Evolutionary conservation across 30 jellyfish, hydroid and myxozoan species (phyloP).

Genomic region (Calvadosia cruxmelitensis): DNA sequence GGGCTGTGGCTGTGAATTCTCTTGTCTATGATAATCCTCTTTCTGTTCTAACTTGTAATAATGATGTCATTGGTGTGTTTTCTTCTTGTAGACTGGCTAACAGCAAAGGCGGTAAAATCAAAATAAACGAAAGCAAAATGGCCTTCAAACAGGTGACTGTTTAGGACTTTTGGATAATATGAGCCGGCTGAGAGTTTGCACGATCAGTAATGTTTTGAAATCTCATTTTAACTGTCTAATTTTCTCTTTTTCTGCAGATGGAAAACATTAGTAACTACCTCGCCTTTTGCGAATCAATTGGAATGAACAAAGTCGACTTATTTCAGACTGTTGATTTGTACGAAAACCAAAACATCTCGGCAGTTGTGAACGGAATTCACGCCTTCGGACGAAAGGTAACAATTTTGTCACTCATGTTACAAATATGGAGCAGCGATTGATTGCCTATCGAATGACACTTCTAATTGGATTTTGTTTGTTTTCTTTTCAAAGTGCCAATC

Average conservation of each 20-base stretch:
- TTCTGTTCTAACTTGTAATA: too few relatives aligned
- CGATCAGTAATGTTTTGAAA: not conserved
- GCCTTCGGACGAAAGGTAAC: conserved; percentile 87
- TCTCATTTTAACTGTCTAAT: too few relatives aligned
- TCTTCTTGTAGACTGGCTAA: not conserved
- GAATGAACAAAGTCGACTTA: conserved; percentile 43
- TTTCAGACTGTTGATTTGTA: conserved; percentile 95
- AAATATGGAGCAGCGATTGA: too few relatives aligned
- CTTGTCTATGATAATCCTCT: too few relatives aligned
- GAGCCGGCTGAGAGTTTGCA: not conserved
- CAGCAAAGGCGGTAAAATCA: conserved; percentile 31
- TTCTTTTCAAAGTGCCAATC: too few relatives aligned
- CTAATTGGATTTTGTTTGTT: too few relatives aligned
- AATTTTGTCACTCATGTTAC: not conserved
- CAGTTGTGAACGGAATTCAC: conserved; percentile 64
- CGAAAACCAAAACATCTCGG: conserved; percentile 75
- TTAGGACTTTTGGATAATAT: not conserved
- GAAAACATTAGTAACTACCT: conserved; percentile 85
- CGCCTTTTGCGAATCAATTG: conserved; percentile 44
- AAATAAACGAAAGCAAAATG: conserved; percentile 73
- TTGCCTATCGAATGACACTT: too few relatives aligned
- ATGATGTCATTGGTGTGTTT: too few relatives aligned
- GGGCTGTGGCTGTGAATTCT: too few relatives aligned
- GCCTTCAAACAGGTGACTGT: conserved; percentile 47
- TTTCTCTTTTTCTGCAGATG: conserved; percentile 24